Evolutionary conservation across 2,888 invertebrate species (phyloP).

Genomic region (Uloborus plumipes): DNA sequence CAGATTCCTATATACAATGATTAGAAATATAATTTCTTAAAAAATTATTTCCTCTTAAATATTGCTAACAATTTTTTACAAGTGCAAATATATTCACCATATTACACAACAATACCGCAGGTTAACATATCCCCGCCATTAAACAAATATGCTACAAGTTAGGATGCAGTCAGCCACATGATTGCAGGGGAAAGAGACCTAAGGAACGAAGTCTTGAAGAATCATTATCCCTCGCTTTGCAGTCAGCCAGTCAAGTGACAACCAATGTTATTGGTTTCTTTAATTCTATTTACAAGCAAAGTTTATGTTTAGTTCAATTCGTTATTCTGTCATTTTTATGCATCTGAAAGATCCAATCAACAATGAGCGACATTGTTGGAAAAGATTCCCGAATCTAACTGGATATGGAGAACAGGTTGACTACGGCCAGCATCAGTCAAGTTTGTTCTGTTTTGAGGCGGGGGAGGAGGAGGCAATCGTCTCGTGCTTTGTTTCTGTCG

Average conservation of each 20-base stretch:
- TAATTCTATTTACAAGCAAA: constrained; percentile 54
- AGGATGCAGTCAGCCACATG: constrained; percentile 26
- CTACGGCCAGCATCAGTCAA: not conserved
- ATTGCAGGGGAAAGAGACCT: not conserved
- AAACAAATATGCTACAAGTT: constrained; percentile 55
- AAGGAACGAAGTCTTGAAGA: too few species aligned
- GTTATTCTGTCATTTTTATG: not conserved
- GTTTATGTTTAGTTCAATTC: constrained; percentile 22
- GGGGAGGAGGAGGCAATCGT: constrained; percentile 56
- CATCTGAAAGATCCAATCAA: constrained; percentile 7
- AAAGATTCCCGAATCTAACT: constrained; percentile 54
- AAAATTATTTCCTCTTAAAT: constrained; percentile 58
- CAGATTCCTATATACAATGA: constrained; percentile 45
- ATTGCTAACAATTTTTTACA: constrained; percentile 62
- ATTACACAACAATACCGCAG: constrained; percentile 56
- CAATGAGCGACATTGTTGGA: constrained; percentile 50
- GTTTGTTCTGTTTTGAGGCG: constrained; percentile 27
- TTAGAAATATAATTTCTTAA: constrained; percentile 62
- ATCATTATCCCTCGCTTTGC: too few species aligned
- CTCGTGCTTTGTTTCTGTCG: constrained; percentile 49
- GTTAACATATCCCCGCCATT: constrained; percentile 38
- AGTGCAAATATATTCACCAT: constrained; percentile 56
- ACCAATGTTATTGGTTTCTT: constrained; percentile 1
- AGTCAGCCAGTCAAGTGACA: too few species aligned
- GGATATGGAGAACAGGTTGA: constrained; percentile 35